phyloP scores from a whole-genome alignment of 2,113 vertebrate genomes.

The Gorsachius goisagi region DNA sequence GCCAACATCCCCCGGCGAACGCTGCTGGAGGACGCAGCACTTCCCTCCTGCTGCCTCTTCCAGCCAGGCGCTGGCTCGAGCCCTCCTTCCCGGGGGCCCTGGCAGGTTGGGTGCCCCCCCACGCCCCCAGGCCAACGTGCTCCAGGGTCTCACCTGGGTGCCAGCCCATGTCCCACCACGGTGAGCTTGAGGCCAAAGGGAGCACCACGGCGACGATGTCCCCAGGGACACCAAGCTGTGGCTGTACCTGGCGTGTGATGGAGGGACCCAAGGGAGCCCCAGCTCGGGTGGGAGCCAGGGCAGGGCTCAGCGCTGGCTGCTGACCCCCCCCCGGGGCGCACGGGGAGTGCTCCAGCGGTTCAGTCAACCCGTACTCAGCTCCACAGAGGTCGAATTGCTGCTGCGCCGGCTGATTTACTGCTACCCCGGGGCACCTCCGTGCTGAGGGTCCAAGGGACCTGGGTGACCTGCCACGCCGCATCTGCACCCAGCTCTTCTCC shows the following conservation, averaged over 20 bases:
- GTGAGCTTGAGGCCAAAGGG: not conserved
- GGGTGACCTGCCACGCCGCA: not conserved
- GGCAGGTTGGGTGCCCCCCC: not conserved
- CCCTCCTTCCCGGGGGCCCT: not conserved
- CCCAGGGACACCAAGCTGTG: not conserved
- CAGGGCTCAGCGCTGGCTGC: not conserved
- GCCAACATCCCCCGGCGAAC: not conserved
- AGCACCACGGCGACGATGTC: not conserved
- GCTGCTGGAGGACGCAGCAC: not conserved
- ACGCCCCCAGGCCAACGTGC: accelerated
- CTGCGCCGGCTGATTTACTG: not conserved
- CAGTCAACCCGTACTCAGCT: not conserved
- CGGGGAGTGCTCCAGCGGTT: accelerated
- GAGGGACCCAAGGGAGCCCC: not conserved
- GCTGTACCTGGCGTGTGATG: not conserved
- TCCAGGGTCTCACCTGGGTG: accelerated
- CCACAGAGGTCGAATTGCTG: not conserved
- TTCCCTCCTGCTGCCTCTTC: not conserved
- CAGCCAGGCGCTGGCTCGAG: not conserved
- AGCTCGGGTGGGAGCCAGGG: not conserved
- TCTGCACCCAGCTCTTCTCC: not conserved
- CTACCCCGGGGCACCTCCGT: accelerated
- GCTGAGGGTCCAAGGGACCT: not conserved
- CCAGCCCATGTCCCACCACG: accelerated
- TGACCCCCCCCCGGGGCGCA: accelerated